Conservation (phyloP, 1,140 invertebrate species). For the Drosophila sproati region DNA sequence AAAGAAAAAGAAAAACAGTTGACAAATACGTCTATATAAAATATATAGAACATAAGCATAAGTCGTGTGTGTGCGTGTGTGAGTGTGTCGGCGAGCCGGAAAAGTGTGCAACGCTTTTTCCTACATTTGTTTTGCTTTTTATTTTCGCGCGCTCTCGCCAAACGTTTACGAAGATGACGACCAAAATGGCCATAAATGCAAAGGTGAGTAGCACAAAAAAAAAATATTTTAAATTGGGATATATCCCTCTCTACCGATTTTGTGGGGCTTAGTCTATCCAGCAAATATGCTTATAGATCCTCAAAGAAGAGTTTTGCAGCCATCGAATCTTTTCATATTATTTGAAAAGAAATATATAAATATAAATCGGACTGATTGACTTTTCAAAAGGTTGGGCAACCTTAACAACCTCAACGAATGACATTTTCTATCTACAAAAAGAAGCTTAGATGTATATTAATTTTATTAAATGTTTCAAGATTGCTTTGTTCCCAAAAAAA, state of each 20-base stretch:
- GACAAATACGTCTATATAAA: constrained; percentile 2
- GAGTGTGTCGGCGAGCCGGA: constrained; percentile 25
- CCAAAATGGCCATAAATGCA: constrained; percentile 81
- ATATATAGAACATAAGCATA: constrained; percentile 6
- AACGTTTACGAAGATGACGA: constrained; percentile 60
- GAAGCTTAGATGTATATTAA: background rate
- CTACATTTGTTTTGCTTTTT: constrained; percentile 13
- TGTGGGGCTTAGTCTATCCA: no score
- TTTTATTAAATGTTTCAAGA: background rate
- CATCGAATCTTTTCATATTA: no score
- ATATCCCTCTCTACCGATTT: no score
- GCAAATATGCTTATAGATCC: no score
- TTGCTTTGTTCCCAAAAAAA: background rate
- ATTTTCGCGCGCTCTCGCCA: constrained; percentile 2
- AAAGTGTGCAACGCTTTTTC: constrained; percentile 49
- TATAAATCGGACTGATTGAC: no score
- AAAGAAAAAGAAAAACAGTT: constrained; percentile 6
- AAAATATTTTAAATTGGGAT: no score
- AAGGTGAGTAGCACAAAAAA: constrained; percentile 64
- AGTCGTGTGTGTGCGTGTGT: constrained; percentile 17
- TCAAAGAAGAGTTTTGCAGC: no score
- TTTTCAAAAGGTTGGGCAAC: no score
- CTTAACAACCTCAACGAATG: no score
- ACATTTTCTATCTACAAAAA: background rate
- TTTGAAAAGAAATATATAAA: no score